Conservation (phyloP, 2,113 vertebrate genomes). For the Crotalus viridis region DNA sequence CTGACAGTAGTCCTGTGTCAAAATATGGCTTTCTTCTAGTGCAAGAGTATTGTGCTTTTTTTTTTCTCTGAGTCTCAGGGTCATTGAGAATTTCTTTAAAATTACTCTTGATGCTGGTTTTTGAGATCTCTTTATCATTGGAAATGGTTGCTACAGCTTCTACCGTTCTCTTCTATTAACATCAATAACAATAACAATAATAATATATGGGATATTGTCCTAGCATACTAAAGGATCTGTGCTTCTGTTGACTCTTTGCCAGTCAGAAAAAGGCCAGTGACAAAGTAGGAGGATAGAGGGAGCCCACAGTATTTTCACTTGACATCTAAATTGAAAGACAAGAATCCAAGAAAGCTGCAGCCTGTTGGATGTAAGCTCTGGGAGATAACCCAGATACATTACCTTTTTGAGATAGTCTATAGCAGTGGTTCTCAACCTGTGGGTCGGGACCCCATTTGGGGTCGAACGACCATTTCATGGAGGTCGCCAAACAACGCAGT, state of each 20-base stretch:
- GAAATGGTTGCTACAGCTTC: not conserved
- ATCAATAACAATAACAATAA: too few relatives aligned
- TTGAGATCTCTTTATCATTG: not conserved
- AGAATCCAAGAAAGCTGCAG: not conserved
- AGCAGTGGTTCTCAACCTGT: too few relatives aligned
- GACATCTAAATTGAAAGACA: not conserved
- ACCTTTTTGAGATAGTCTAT: too few relatives aligned
- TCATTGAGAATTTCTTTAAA: not conserved
- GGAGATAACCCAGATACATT: too few relatives aligned
- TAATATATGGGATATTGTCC: not conserved
- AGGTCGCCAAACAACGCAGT: too few relatives aligned
- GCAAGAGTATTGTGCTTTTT: not conserved
- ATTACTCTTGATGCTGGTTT: not conserved
- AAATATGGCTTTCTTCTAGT: not conserved
- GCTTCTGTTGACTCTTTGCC: not conserved
- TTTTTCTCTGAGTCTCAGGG: not conserved
- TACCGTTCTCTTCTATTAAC: not conserved
- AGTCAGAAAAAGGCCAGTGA: not conserved
- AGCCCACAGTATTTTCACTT: not conserved
- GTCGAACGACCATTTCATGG: too few relatives aligned
- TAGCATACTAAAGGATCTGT: not conserved
- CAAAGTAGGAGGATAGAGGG: not conserved
- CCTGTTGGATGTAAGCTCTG: not conserved
- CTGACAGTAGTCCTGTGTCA: not conserved
- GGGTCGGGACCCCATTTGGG: too few relatives aligned